Base-by-base conservation (phyloP, 2,797 vertebrate genomes). In the Ctenopoma kingsleyae region DNA sequence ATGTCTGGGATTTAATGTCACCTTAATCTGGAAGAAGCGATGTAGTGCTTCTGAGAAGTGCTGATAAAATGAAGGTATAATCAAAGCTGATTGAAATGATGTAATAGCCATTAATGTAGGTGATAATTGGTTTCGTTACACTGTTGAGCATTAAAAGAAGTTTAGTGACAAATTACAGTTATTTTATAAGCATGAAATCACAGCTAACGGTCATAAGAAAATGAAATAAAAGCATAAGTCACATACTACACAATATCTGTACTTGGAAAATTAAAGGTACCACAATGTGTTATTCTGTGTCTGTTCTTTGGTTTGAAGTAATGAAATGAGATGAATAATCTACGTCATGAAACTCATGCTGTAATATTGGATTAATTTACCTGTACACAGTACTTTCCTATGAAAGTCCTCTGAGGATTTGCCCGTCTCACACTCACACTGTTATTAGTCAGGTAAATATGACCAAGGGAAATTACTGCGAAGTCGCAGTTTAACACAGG, bases 41-140 rank as follows among this genome's bases (percentile, higher is more conserved):
- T 16, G n/a, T 36, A 54, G 48, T 67, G 54, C 65, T 87, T 17
- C 12, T 66, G 2, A 55, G 8, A 71, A 78, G 66, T 63, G 56
- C 20, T 35, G 44, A 71, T 80, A 30, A 80, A 89, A 59, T 88
- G 67, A 74, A 51, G 2, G 67, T 20, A 52, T 73, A 91, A 83
- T 91, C 84, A 87, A 71, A 78, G 68, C 73, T 87, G 61, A 91
- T 82, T 87, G 58, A 61, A 55, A 80, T 78, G 84, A 92, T 53
- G 60, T 43, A 74, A 80, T 74, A 78, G 71, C 59, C 59, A 83
- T 87, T 80, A 73, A 48, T 59, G 17, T 4, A 2, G 48, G 62
- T 69, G 55, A 74, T 66, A 81, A 85, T 85, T 82, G 74, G 23
- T 62, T 43, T 83, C 61, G 79, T 88, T 86, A 86, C 71, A 55